A percentile compares a stretch with the other conserved stretches of the same genome.
Conservation (phyloP, 1,140 invertebrate species). For the Bombyx mandarina region DNA sequence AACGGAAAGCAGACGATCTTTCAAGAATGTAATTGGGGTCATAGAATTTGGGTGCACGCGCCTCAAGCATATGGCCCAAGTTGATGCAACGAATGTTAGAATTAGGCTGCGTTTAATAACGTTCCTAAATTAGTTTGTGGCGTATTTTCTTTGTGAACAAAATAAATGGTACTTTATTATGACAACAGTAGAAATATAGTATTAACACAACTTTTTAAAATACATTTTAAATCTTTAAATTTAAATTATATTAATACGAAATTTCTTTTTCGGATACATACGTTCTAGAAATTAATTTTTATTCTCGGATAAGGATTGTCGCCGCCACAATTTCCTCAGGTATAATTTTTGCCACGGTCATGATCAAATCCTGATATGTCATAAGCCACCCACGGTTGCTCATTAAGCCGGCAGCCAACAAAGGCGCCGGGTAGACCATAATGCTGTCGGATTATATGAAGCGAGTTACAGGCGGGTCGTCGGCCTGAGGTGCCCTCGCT, state of each 20-base stretch:
- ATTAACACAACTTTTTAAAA: no score
- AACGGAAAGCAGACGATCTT: constrained; percentile 47
- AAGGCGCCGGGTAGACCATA: constrained; percentile 60
- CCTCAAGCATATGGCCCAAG: constrained; percentile 29
- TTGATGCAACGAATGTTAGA: constrained; percentile 25
- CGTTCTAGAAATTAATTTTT: background rate
- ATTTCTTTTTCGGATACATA: background rate
- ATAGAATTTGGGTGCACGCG: constrained; percentile 62
- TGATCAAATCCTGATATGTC: constrained; percentile 64
- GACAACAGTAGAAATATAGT: no score
- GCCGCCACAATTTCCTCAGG: constrained; percentile 52
- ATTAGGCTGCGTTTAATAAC: no score
- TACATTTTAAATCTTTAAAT: no score
- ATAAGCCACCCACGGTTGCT: constrained; percentile 64
- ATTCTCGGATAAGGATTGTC: constrained; percentile 49
- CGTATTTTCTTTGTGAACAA: constrained; percentile 7
- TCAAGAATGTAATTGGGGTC: constrained; percentile 64
- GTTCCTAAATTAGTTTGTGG: no score
- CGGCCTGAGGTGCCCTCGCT: constrained; percentile 56
- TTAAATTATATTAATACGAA: no score
- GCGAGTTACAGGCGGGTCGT: constrained; percentile 42
- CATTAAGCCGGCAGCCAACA: constrained; percentile 65
- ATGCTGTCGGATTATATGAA: constrained; percentile 61
- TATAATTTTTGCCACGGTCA: constrained; percentile 67
- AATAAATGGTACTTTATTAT: background rate